phyloP scores from a whole-genome alignment of 2,113 vertebrate species.

The Lucifuga dentata region DNA sequence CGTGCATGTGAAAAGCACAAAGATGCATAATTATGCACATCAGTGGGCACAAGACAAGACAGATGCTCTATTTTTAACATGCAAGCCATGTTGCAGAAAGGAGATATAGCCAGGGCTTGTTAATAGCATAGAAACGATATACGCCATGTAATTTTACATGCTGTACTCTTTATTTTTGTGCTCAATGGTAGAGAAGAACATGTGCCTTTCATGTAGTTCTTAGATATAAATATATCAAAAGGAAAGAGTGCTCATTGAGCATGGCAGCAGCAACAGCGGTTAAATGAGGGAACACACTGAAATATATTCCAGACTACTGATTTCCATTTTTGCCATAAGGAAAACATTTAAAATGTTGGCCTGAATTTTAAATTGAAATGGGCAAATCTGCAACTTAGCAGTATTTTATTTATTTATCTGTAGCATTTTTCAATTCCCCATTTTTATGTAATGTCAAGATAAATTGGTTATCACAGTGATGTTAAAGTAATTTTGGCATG shows the following conservation, averaged over 20 bases:
- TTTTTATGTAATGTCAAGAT: too few relatives aligned
- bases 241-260: neutral
- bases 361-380: neutral
- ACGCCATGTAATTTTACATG: conserved; percentile 11
- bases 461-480: too few relatives aligned
- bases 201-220: conserved; percentile 16
- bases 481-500: too few relatives aligned
- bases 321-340: neutral
- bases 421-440: too few relatives aligned
- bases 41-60: conserved; percentile 60
- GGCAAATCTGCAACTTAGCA: neutral
- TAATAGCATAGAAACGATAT: conserved; percentile 6
- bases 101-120: conserved; percentile 28
- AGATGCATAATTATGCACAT: conserved; percentile 75
- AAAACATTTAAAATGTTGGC: neutral
- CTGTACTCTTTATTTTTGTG: conserved; percentile 22
- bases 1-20: conserved; percentile 67
- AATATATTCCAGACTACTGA: neutral
- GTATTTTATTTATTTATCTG: too few relatives aligned
- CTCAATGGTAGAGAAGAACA: neutral
- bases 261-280: too few relatives aligned
- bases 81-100: conserved; percentile 17
- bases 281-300: neutral
- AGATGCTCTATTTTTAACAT: conserved; percentile 69
- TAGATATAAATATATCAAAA: conserved; percentile 15